Evolutionary conservation across 92 coral and sea anemone genomes (phyloP), one percentile per base, ranked within the genome.

Genomic region (Pocillopora grandis): DNA sequence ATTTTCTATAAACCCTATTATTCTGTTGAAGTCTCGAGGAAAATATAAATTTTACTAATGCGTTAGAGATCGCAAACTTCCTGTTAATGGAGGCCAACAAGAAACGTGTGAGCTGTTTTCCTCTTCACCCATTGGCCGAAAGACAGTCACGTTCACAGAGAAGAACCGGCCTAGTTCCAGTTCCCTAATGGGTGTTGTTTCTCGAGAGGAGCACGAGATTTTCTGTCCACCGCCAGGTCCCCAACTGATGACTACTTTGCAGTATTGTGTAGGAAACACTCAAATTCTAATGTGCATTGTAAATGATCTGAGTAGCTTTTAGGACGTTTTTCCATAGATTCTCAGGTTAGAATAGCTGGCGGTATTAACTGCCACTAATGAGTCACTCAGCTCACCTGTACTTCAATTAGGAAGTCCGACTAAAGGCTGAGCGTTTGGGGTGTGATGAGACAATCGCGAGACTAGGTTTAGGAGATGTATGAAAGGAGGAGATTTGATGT

Each of bases 61-160:
- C 83, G 90, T 74, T 86, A 31, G 42, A 36, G 83, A 75, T 87
- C 88, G 66, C 94, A 84, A 91, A 93, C 97, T 93, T 93, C 97
- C 97, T 93, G 97, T 93, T 93, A 66, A 83, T 83, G 86, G 86
- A 83, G 86, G 48, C 62, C 64, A 73, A 48, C 72, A 76, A 33
- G 71, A 83, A 83, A 83, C 83, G 78, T 75, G 86, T 83, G 86
- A 60, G 79, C 78, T 35, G 55, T 56, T 72, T 82, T 60, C 58
- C 19, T 48, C 67, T 62, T 61, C 63, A 15, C 35, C 65, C 66
- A 74, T 83, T 83, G 86, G 86, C 72, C 62, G 11, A 64, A 55
- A 83, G 71, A 31, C 9, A 73, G 48, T 83, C 80, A 83, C 86
- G 64, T 83, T 79, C 62, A 27, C 58, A n/a, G 10, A 12, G 33